These are phyloP conservation scores for Eulemur mongoz DNA, from an alignment of 2,797 vertebrate genomes.

Conservation along the genomic window DNA sequence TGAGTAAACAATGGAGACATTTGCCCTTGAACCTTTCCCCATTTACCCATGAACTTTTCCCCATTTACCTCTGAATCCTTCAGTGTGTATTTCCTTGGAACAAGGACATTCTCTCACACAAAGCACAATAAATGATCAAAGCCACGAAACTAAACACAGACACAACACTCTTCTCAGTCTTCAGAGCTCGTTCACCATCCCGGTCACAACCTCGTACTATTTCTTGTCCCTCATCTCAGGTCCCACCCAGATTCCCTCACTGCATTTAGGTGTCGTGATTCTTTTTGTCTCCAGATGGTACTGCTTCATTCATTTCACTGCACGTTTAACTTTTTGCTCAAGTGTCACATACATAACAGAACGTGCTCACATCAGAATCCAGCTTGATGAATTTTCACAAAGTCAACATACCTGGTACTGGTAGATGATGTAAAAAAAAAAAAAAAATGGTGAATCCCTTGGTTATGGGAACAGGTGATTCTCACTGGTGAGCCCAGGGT, in stretches of 20 bases:
- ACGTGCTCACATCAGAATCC: background rate
- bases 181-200: background rate
- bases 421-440: background rate
- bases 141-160: background rate
- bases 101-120: background rate
- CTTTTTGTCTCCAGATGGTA: background rate
- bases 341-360: background rate
- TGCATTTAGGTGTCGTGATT: background rate
- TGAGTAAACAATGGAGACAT: background rate
- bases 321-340: background rate
- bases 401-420: background rate
- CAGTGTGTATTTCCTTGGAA: background rate
- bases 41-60: too few relatives aligned
- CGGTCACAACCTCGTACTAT: background rate
- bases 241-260: background rate
- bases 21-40: too few relatives aligned
- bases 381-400: background rate
- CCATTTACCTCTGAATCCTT: background rate
- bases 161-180: background rate
- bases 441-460: background rate
- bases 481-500: background rate
- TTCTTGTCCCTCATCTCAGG: background rate
- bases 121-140: background rate
- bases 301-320: background rate
- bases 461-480: background rate